A percentile compares a stretch with the other conserved stretches of the same genome.
Conservation (phyloP, 2,113 vertebrate genomes). For the Notothenia coriiceps region DNA sequence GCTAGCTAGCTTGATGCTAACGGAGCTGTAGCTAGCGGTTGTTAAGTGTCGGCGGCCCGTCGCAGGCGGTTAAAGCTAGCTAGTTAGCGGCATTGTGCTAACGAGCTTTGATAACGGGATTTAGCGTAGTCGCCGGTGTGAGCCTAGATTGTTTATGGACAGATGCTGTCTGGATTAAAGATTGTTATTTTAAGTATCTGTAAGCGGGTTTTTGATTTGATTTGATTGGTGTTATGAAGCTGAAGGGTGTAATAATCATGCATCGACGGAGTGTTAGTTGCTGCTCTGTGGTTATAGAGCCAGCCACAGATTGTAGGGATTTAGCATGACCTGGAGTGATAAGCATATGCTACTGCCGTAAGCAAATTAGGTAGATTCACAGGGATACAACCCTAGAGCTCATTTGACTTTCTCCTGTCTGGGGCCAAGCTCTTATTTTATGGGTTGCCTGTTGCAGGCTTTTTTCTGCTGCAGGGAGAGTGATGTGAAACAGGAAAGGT, state of each 20-base stretch:
- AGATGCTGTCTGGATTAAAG: constrained; percentile 59
- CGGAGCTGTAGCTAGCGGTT: constrained; percentile 12
- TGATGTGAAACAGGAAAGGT: constrained; percentile 35
- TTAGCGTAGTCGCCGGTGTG: constrained; percentile 41
- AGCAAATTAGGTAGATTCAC: constrained; percentile 66
- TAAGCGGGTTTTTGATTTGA: constrained; percentile 39
- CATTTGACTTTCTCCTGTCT: constrained; percentile 38
- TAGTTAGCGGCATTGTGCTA: constrained; percentile 77
- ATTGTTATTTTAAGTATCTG: constrained; percentile 31
- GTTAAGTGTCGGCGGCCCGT: constrained; percentile 71
- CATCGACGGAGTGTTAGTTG: constrained; percentile 31
- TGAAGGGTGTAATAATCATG: constrained; percentile 32
- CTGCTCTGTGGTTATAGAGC: constrained; percentile 41
- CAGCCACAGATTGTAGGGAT: constrained; percentile 69
- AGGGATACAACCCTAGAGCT: constrained; percentile 37
- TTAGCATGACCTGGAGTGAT: constrained; percentile 63
- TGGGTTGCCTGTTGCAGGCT: constrained; percentile 31
- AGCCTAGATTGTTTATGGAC: constrained; percentile 37
- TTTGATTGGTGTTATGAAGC: constrained; percentile 50
- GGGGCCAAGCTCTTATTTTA: neutral
- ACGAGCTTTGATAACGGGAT: constrained; percentile 75
- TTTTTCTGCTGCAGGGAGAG: constrained; percentile 25
- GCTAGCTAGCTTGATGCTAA: constrained; percentile 31
- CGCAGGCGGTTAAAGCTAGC: constrained; percentile 66
- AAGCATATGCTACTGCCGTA: constrained; percentile 58